These are phyloP conservation scores for Drosophila mauritiana DNA, from an alignment of 1,140 invertebrate species.

Conservation along the genomic window DNA sequence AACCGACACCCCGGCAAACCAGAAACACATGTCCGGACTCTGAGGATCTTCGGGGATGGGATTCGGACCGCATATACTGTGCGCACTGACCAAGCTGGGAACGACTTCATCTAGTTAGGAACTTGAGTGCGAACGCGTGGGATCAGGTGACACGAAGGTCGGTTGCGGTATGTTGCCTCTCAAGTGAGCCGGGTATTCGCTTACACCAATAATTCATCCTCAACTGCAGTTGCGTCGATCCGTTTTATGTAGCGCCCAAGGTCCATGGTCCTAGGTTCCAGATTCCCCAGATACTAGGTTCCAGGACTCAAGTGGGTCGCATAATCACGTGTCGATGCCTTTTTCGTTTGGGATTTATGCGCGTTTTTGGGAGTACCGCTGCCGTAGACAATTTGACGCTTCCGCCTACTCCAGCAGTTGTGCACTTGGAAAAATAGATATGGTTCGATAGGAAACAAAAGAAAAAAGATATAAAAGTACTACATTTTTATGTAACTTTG, in stretches of 20 bases:
- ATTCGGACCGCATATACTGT: neutral
- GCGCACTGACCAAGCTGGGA: slow-evolving; percentile 14
- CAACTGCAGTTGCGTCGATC: slow-evolving; percentile 73
- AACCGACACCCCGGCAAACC: slow-evolving; percentile 40
- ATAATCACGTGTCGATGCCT: slow-evolving; percentile 62
- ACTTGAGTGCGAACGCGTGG: slow-evolving; percentile 63
- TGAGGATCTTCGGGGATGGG: slow-evolving; percentile 8
- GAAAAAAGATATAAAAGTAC: too few relatives aligned
- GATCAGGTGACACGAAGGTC: slow-evolving; percentile 70
- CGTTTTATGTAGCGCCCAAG: slow-evolving; percentile 62
- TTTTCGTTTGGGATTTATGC: slow-evolving; percentile 34
- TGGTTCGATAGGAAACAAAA: neutral
- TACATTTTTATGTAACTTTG: too few relatives aligned
- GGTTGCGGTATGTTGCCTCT: slow-evolving; percentile 76
- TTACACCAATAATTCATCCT: slow-evolving; percentile 81
- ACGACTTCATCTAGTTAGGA: slow-evolving; percentile 6
- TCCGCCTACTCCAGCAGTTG: slow-evolving; percentile 46
- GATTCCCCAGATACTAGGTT: slow-evolving; percentile 18
- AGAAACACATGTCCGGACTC: slow-evolving; percentile 43
- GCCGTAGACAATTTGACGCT: slow-evolving; percentile 83
- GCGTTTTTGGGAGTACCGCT: slow-evolving; percentile 30
- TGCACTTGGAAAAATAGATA: slow-evolving; percentile 1
- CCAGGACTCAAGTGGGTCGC: slow-evolving; percentile 60
- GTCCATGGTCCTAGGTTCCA: slow-evolving; percentile 35
- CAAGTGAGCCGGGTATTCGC: slow-evolving; percentile 70